Conservation (phyloP, 2,113 vertebrate species). For the Myotis davidii region DNA sequence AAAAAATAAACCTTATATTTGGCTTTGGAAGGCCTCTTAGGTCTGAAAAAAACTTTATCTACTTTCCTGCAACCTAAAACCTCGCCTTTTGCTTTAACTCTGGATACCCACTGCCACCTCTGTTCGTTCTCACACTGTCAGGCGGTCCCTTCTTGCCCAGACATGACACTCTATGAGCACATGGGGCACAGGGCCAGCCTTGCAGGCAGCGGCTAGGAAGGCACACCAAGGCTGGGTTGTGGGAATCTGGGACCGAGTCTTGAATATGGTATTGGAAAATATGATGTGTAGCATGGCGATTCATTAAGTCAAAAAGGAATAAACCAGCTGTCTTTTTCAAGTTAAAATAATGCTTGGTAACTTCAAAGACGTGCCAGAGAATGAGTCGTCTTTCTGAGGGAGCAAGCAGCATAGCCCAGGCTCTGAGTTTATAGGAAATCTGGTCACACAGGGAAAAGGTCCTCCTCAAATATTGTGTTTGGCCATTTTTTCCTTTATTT, state of each 20-base stretch:
- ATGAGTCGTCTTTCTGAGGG: not conserved
- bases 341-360: not conserved
- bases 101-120: not conserved
- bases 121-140: too few species aligned
- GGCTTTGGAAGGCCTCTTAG: conserved; percentile 75
- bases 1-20: conserved; percentile 68
- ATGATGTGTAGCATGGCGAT: not conserved
- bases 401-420: not conserved
- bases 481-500: too few species aligned
- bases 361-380: not conserved
- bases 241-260: not conserved
- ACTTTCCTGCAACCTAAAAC: not conserved
- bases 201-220: not conserved
- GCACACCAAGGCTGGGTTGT: not conserved
- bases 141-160: not conserved
- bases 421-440: not conserved
- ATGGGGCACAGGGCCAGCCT: not conserved
- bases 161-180: not conserved
- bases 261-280: fast-evolving
- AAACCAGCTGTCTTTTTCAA: not conserved
- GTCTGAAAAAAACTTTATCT: not conserved
- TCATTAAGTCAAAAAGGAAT: not conserved
- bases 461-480: not conserved
- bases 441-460: not conserved
- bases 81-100: not conserved